Evolutionary conservation across 2,113 vertebrate genomes (phyloP), one percentile per base, ranked within the genome.

Genomic region (Coreoperca whiteheadi): DNA sequence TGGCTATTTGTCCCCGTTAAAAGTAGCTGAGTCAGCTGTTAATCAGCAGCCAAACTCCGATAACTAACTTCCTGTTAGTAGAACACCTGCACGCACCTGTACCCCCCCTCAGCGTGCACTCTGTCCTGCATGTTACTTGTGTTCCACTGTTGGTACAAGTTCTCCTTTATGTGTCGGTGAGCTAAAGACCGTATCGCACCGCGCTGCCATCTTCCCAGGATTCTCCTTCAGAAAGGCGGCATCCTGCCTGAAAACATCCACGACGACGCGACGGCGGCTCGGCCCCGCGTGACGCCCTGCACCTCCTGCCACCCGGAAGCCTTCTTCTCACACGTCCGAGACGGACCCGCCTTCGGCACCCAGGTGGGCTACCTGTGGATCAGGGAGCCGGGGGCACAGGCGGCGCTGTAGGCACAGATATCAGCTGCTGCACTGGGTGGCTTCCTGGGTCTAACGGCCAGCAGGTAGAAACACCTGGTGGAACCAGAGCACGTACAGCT

Each of bases 351-450:
- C 93, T 99, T 98, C 23, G 98, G 98, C 41, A 98, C 96, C 12
- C 98, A 99, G 85, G 95, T 97, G 54, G 97, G 97, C 48, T 99
- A 97, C 92, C 95, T 99, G 94, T 97, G 97, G 92, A 94, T 99
- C 87, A 96, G 84, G 89, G 93, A 94, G 12, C 91, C 82, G 0
- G 66, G 7, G 43, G 67, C 34, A 2, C 9, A 1, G 32, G 8
- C 59, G 0, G 21, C 11, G 8, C 50, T 21, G 50, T 21, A 21
- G 50, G 8, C 50, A 8, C 43, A 12, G 41, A 41, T 41, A 41
- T 41, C 43, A 9, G 39, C 39, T 41, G 37, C 37, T 39, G 43
- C 43, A 39, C 43, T 14, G n/a, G n/a, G n/a, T n/a, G 7, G 57
- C 18, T 25, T 60, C 4, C 43, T 46, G 43, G 1, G 2, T 1